Percentiles rank a stretch among this genome's conserved stretches.
Evolutionary conservation across 2,888 invertebrate species (phyloP).

Genomic region (Chrysotoxum bicinctum): DNA sequence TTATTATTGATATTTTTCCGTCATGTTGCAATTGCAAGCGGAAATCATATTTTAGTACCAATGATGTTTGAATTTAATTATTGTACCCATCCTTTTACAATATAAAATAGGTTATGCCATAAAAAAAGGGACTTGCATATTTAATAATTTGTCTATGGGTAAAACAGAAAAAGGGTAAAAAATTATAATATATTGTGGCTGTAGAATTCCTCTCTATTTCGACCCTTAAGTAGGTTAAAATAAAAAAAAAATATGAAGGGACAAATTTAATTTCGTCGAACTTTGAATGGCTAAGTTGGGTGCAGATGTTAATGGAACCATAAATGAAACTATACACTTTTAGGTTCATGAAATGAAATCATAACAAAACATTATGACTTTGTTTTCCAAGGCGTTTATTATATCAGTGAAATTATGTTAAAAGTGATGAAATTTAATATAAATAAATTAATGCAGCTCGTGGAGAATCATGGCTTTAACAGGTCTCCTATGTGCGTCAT

Average conservation of each 20-base stretch:
- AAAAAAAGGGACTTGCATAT: not conserved
- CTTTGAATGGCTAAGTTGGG: not conserved
- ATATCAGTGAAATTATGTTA: no score
- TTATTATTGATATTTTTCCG: not conserved
- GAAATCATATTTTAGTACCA: not conserved
- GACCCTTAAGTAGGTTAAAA: not conserved
- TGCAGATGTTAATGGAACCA: not conserved
- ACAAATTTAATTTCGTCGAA: not conserved
- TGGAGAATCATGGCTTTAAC: no score
- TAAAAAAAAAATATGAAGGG: not conserved
- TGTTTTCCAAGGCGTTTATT: not conserved
- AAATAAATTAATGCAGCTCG: no score
- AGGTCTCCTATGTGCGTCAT: no score
- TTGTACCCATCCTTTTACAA: not conserved
- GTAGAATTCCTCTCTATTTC: not conserved
- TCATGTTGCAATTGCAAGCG: no score
- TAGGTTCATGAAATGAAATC: not conserved
- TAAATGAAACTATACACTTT: not conserved
- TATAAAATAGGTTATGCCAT: not conserved
- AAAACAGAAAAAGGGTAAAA: not conserved
- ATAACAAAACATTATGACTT: not conserved
- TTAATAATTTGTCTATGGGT: not conserved
- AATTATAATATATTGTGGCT: not conserved
- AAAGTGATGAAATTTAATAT: no score
- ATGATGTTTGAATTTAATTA: not conserved